Percentiles rank a stretch among this genome's conserved stretches.
Conservation (phyloP, 2,888 invertebrate species). For the Tetranychus truncatus region DNA sequence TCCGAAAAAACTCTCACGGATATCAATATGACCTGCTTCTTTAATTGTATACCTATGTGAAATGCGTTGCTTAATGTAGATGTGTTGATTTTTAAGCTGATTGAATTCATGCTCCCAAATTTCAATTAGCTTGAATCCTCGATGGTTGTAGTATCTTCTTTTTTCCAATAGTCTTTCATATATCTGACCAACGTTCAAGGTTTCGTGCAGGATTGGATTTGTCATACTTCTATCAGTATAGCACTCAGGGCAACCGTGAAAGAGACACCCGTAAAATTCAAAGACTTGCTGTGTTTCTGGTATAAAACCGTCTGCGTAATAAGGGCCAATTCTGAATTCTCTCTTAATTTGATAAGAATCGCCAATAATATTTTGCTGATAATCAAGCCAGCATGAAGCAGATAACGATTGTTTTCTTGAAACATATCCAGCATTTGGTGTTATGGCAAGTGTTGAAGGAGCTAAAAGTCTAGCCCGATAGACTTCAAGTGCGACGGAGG, state of each 20-base stretch:
- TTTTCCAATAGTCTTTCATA: not conserved
- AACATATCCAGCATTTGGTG: constrained; percentile 21
- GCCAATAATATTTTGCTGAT: not conserved
- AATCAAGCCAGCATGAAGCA: constrained; percentile 13
- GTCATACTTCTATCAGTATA: not conserved
- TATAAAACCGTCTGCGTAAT: constrained; percentile 12
- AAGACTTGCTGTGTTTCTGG: not conserved
- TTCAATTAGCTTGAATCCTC: constrained; percentile 23
- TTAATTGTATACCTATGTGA: not conserved
- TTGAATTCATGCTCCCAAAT: constrained; percentile 28
- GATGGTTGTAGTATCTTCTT: not conserved
- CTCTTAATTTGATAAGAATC: not conserved
- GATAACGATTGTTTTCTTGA: not conserved
- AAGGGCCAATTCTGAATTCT: constrained; percentile 4
- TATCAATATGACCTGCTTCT: not conserved
- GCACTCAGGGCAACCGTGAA: not conserved
- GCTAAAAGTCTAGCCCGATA: constrained; percentile 19
- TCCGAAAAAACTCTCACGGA: constrained; percentile 28
- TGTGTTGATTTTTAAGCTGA: no score
- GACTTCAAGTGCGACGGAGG: constrained; percentile 22
- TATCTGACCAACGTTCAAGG: no score
- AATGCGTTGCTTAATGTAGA: not conserved
- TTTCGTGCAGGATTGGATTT: no score
- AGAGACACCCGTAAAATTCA: constrained; percentile 9
- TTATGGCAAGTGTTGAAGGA: constrained; percentile 21